Evolutionary conservation across 1,140 invertebrate genomes (phyloP).

Genomic region (Venustaconcha ellipsiformis): DNA sequence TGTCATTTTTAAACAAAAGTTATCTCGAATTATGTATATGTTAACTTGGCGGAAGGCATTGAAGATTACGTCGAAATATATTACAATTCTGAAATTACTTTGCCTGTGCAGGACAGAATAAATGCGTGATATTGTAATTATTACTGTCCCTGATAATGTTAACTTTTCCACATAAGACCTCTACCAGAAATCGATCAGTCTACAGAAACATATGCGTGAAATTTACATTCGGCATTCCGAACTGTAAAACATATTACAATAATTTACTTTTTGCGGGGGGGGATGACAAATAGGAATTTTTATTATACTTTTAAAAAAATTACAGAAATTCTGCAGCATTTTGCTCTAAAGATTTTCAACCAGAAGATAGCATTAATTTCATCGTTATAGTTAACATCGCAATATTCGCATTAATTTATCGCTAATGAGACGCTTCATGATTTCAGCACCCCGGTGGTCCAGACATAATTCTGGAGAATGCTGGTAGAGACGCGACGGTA

Average conservation of each 20-base stretch:
- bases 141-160: too few relatives aligned
- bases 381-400: not conserved
- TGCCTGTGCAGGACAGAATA: too few relatives aligned
- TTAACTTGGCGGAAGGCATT: too few relatives aligned
- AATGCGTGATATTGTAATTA: too few relatives aligned
- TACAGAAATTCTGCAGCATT: not conserved
- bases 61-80: too few relatives aligned
- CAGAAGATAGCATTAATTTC: not conserved
- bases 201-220: not conserved
- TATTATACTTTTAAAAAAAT: not conserved
- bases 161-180: not conserved
- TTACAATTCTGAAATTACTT: too few relatives aligned
- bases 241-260: not conserved
- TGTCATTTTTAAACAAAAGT: too few relatives aligned
- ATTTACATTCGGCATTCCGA: not conserved
- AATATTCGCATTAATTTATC: not conserved
- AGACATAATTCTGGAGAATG: conserved; percentile 87
- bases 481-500: conserved; percentile 86
- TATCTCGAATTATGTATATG: too few relatives aligned
- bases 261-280: not conserved
- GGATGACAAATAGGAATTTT: not conserved
- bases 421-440: not conserved
- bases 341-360: not conserved
- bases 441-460: conserved; percentile 85
- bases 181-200: not conserved